Base-by-base conservation (phyloP, 2,113 vertebrate genomes). In the Corydoras sp. region DNA sequence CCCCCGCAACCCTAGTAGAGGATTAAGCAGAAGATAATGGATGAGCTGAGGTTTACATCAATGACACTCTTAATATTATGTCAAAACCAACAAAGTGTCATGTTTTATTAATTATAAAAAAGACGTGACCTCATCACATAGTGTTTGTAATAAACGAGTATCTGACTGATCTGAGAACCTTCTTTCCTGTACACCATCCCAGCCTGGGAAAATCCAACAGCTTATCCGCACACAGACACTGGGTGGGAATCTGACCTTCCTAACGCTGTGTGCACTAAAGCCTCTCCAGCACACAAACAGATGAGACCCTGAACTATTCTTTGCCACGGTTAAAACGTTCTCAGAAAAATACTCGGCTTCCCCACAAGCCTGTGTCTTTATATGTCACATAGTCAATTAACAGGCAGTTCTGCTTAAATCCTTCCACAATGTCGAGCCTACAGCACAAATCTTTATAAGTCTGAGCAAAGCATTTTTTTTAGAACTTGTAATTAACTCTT, bases 261-360 rank as follows among this genome's bases (percentile, higher is more conserved):
- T 55, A 68, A 68, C 62, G 49, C 12, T n/a, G 31, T 53, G 24
- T 51, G 24, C 49, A 53, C 55, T 65, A 73, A 73, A 73, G 55
- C 43, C 62, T 18, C 32, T 59, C 58, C 35, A 59, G 32, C 56
- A 72, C 43, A 72, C 43, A 72, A 59, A 59, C 49, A 62, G 7
- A 72, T 18, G 54, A 49, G 62, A 24, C 12, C 9, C 50, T n/a
- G 24, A 65, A 10, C 30, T 59, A 9, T 31, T 61, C 58, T 62
- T 14, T 32, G 14, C 29, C 24, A 32, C 32, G 30, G 11, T 67
- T 24, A 56, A 56, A 71, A n/a, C 13, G 58, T 58, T 66, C 63
- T 54, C 63, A 31, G 50, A 54, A 15, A 14, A 53, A 43, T 35
- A 61, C 48, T 51, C 30, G 24, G 50, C 54, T 59, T 35, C 15